A percentile compares a stretch with the other conserved stretches of the same genome.
Evolutionary conservation across 2,113 vertebrate species (phyloP).

Genomic region (Carassius carassius): DNA sequence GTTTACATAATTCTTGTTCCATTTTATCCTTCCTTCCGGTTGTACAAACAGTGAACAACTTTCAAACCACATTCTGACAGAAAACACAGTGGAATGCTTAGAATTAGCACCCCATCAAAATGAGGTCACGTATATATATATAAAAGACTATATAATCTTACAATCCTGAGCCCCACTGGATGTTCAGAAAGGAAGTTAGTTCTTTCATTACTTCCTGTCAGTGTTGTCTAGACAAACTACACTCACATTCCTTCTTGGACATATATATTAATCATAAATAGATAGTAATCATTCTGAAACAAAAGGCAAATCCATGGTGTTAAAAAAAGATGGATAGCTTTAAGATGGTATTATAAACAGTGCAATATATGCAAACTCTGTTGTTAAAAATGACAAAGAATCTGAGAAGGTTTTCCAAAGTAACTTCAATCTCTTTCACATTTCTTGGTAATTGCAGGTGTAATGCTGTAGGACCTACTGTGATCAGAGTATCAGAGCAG

Average conservation of each 20-base stretch:
- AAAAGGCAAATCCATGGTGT: neutral
- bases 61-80: conserved; percentile 52
- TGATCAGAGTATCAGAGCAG: too few species aligned
- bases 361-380: neutral
- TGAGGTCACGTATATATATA: conserved; percentile 48
- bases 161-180: neutral
- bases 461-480: neutral
- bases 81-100: conserved; percentile 44
- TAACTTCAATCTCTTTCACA: neutral
- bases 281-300: neutral
- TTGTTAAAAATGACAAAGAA: too few species aligned
- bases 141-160: neutral
- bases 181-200: neutral
- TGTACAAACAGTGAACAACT: conserved; percentile 21
- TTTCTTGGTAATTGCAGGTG: neutral
- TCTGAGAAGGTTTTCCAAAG: neutral
- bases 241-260: conserved; percentile 27
- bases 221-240: conserved; percentile 18
- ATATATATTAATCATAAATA: neutral
- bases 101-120: conserved; percentile 58
- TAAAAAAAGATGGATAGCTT: neutral
- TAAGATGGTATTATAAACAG: neutral
- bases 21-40: neutral
- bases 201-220: conserved; percentile 21
- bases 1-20: neutral